Evolutionary conservation across 2,888 invertebrate genomes (phyloP).

Genomic region (Oligia fasciuncula): DNA sequence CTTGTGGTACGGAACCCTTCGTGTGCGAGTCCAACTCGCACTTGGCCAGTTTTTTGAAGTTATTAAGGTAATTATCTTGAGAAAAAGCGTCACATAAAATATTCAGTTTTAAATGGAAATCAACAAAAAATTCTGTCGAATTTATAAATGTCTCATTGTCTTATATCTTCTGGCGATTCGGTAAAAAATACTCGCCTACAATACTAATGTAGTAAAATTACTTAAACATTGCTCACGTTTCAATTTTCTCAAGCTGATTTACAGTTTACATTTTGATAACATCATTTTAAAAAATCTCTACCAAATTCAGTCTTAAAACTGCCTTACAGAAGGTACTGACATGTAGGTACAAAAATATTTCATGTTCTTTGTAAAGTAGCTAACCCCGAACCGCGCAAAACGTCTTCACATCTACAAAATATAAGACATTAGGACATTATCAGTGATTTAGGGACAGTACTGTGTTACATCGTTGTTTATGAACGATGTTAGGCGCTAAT

Average conservation of each 20-base stretch:
- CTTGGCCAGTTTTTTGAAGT: too few relatives aligned
- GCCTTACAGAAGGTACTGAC: neutral
- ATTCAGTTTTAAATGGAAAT: neutral
- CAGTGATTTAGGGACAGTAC: conserved; percentile 52
- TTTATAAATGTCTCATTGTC: too few relatives aligned
- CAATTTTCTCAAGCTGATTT: neutral
- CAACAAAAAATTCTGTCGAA: neutral
- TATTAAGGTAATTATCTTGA: neutral
- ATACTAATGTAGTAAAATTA: too few relatives aligned
- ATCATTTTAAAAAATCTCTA: too few relatives aligned
- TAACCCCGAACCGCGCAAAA: neutral
- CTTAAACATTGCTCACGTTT: neutral
- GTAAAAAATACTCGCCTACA: neutral
- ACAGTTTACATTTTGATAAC: too few relatives aligned
- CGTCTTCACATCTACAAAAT: conserved; percentile 10
- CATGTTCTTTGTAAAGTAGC: neutral
- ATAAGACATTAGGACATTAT: conserved; percentile 31
- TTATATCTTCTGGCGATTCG: too few relatives aligned
- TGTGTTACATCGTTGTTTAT: conserved; percentile 55
- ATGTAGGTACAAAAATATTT: neutral
- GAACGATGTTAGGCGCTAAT: conserved; percentile 70
- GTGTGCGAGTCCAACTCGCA: too few relatives aligned
- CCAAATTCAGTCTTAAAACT: neutral
- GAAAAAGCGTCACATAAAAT: neutral
- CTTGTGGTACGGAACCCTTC: too few relatives aligned